These are phyloP conservation scores for Drosophila austrosaltans DNA, from an alignment of 2,888 invertebrate species.

Conservation along the genomic window DNA sequence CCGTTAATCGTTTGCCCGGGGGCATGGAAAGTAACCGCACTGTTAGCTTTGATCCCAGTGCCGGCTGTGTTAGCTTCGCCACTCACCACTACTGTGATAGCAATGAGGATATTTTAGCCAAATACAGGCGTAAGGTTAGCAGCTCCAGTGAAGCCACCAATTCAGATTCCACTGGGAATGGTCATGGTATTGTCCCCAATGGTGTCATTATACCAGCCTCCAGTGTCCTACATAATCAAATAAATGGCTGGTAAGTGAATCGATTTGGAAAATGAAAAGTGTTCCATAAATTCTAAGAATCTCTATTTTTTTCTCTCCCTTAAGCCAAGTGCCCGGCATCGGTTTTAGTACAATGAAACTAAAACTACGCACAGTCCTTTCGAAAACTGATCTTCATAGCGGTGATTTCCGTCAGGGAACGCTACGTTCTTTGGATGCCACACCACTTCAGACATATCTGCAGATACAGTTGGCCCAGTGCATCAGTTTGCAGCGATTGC, in stretches of 20 bases:
- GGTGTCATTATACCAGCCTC: slow-evolving; percentile 8
- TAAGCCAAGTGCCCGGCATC: slow-evolving; percentile 67
- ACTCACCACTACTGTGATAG: slow-evolving; percentile 85
- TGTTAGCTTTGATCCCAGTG: slow-evolving; percentile 79
- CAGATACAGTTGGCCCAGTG: slow-evolving; percentile 92
- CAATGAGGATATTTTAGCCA: slow-evolving; percentile 96
- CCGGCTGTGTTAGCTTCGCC: slow-evolving; percentile 64
- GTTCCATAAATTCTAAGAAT: too few species aligned
- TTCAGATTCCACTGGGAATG: slow-evolving; percentile 83
- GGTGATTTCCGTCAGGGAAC: slow-evolving; percentile 86
- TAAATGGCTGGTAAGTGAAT: slow-evolving; percentile 58
- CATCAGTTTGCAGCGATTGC: slow-evolving; percentile 90
- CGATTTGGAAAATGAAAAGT: neutral
- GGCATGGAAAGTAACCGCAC: slow-evolving; percentile 61
- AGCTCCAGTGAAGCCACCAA: slow-evolving; percentile 85
- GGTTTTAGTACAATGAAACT: slow-evolving; percentile 86
- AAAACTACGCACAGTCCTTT: slow-evolving; percentile 94
- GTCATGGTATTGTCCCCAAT: slow-evolving; percentile 36
- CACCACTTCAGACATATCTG: slow-evolving; percentile 87
- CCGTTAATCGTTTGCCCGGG: neutral
- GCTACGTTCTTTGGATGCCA: slow-evolving; percentile 76
- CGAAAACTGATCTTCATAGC: slow-evolving; percentile 92
- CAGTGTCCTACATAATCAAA: slow-evolving; percentile 30
- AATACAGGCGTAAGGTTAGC: slow-evolving; percentile 90
- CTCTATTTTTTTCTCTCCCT: neutral